Evolutionary conservation across 1,140 invertebrate genomes (phyloP), one percentile per base, ranked within the genome.

Genomic region (Aradophagus sp.): DNA sequence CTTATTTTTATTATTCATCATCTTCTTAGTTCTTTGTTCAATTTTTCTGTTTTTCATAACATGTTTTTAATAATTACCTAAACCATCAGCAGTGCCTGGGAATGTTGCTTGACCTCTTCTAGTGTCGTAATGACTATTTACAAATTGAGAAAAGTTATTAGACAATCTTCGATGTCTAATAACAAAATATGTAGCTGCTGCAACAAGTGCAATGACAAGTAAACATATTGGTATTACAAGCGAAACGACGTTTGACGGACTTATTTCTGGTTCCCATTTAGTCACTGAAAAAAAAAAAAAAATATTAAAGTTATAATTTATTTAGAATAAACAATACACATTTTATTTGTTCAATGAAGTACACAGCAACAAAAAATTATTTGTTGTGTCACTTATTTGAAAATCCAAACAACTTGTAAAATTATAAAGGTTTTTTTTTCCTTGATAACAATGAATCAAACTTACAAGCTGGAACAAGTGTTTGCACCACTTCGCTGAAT

Each of bases 81-180:
- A 80, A 69, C 90, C 88, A 79, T 93, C 90, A 42, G 89, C 89
- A 23, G 89, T 90, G 11, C 87, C 86, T 3, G 82, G 81, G 79
- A 97, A 94, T 38, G 93, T 95, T 7, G 95, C 93, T 69, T 94
- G 91, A 36, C 92, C 94, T 27, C 93, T 91, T 71, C 93, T 88
- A 13, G 92, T 92, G 85, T 95, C 92, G 78, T 96, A 96, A 80
- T 95, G 93, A 76, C 92, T 93, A 78, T 93, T 94, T 8, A 92
- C 92, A 84, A 95, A 95, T 26, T 92, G 89, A 2, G 91, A 88
- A 84, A 95, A 95, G 63, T 89, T 92, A 52, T 91, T 89, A 71
- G 93, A 90, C 14, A 95, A 84, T 47, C 93, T 88, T 52, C 91
- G 87, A 81, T 95, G 91, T 52, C 93, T 87, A 16, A 94, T 76